Evolutionary conservation across 2,113 vertebrate species (phyloP).

Genomic region (Emydocephalus ijimae): DNA sequence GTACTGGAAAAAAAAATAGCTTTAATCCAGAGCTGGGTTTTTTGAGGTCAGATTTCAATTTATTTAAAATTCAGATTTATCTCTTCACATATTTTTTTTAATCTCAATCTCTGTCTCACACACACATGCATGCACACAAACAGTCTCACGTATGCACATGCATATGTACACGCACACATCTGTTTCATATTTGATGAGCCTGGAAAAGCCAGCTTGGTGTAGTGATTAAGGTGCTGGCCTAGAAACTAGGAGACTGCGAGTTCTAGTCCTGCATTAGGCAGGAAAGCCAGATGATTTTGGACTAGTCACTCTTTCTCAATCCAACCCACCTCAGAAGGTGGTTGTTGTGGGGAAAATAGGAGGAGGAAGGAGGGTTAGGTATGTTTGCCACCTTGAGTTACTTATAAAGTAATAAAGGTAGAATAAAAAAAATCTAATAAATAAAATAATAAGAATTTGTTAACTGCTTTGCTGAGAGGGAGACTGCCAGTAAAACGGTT

Average conservation of each 20-base stretch:
- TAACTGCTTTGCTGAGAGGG: not conserved
- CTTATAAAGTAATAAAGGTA: not conserved
- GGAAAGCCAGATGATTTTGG: not conserved
- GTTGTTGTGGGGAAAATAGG: not conserved
- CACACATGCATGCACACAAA: not conserved
- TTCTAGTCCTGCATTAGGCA: not conserved
- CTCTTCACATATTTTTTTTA: not conserved
- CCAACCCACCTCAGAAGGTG: not conserved
- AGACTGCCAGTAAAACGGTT: not conserved
- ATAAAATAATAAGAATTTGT: not conserved
- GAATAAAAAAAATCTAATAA: not conserved
- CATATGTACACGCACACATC: not conserved
- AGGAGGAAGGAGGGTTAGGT: not conserved
- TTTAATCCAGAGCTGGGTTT: conserved; percentile 41
- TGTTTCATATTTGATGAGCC: conserved; percentile 19
- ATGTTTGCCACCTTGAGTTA: not conserved
- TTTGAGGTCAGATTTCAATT: conserved; percentile 55
- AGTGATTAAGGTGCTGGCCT: not conserved
- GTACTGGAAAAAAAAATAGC: conserved; percentile 38
- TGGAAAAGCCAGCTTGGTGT: not conserved
- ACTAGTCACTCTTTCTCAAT: not conserved
- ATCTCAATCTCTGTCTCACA: not conserved
- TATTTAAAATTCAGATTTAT: conserved; percentile 48
- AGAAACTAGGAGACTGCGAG: not conserved
- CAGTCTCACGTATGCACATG: no score